Evolutionary conservation across 2,113 vertebrate species (phyloP).

Genomic region (Sardina pilchardus): DNA sequence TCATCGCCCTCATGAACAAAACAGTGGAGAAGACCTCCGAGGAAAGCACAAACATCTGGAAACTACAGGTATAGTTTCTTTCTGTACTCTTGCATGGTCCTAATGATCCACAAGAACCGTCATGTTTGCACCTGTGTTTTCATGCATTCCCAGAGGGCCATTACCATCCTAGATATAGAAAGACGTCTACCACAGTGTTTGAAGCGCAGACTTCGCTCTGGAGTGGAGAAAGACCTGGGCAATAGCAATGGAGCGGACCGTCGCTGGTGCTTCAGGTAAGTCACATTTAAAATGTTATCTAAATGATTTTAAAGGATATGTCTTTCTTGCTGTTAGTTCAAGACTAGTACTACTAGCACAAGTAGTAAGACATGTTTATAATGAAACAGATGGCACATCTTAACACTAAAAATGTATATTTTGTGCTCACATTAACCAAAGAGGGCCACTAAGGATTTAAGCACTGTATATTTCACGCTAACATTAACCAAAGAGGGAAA

Average conservation of each 20-base stretch:
- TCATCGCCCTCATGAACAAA: conserved; percentile 94
- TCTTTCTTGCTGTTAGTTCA: too few species aligned
- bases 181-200: conserved; percentile 80
- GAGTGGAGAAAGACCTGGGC: conserved; percentile 82
- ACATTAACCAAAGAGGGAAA: too few species aligned
- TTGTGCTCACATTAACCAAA: too few species aligned
- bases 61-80: conserved; percentile 80
- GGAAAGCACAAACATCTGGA: conserved; percentile 93
- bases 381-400: too few species aligned
- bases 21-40: conserved; percentile 84
- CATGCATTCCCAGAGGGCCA: conserved; percentile 78
- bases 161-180: conserved; percentile 93
- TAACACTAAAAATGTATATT: too few species aligned
- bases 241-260: conserved; percentile 74
- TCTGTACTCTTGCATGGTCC: too few species aligned
- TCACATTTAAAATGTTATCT: neutral
- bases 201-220: conserved; percentile 77
- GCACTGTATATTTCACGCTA: too few species aligned
- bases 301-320: too few species aligned
- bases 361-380: too few species aligned
- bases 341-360: too few species aligned
- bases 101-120: neutral
- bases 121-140: neutral
- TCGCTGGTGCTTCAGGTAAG: conserved; percentile 90
- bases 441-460: too few species aligned